Evolutionary conservation across 23 tunicate species (phyloP).

Genomic region (Pegea sp.): DNA sequence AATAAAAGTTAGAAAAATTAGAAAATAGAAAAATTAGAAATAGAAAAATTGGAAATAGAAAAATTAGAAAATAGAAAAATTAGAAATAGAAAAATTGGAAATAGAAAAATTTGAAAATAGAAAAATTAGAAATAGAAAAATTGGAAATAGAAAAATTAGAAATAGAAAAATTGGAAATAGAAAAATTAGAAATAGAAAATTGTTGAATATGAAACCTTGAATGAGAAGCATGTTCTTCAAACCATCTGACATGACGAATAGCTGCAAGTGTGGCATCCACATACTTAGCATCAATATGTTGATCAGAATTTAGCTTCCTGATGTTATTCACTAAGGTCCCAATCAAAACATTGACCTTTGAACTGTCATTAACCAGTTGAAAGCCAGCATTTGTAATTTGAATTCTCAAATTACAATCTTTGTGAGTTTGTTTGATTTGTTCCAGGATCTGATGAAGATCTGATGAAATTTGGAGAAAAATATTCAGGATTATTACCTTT

Average conservation of each 20-base stretch:
- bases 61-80: too few relatives aligned
- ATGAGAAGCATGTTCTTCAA: conserved; percentile 83
- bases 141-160: too few relatives aligned
- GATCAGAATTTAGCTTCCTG: conserved; percentile 28
- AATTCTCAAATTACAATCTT: conserved; percentile 6
- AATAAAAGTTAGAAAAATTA: not conserved
- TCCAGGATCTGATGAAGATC: conserved; percentile 3
- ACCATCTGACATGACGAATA: conserved; percentile 83
- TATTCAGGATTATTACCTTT: conserved; percentile 30
- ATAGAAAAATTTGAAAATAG: too few relatives aligned
- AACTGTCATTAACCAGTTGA: conserved; percentile 7
- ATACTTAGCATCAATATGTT: conserved; percentile 44
- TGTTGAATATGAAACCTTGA: conserved; percentile 13
- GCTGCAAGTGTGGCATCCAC: conserved; percentile 69
- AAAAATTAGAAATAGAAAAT: too few relatives aligned
- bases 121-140: too few relatives aligned
- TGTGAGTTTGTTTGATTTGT: conserved; percentile 11
- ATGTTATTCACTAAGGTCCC: conserved; percentile 58
- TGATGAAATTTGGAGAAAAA: not conserved
- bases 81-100: too few relatives aligned
- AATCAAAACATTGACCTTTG: conserved; percentile 34
- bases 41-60: too few relatives aligned
- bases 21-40: too few relatives aligned
- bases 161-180: too few relatives aligned
- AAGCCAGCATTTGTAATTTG: conserved; percentile 29